A percentile compares a stretch with the other conserved stretches of the same genome.
Evolutionary conservation across 2,888 invertebrate species (phyloP).

Genomic region (Temnothorax rugatulus): DNA sequence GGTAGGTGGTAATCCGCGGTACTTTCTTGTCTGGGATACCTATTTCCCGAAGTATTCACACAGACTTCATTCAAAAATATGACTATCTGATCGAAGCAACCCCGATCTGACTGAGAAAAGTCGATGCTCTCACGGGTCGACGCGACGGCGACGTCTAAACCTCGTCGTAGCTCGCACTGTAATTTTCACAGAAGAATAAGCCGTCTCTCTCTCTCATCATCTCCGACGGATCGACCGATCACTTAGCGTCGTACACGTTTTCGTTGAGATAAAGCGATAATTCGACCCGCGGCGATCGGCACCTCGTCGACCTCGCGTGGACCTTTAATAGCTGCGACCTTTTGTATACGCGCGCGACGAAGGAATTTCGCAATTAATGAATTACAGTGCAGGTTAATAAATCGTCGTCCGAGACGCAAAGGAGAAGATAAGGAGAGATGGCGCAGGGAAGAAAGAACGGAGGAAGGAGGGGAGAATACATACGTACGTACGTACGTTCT

Average conservation of each 20-base stretch:
- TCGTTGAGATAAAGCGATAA: slow-evolving; percentile 59
- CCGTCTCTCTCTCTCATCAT: slow-evolving; percentile 34
- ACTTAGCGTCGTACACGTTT: slow-evolving; percentile 13
- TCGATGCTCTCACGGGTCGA: slow-evolving; percentile 22
- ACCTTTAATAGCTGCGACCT: slow-evolving; percentile 50
- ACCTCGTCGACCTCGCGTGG: slow-evolving; percentile 47
- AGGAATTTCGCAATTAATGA: slow-evolving; percentile 66
- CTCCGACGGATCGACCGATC: slow-evolving; percentile 35
- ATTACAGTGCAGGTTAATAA: slow-evolving; percentile 40
- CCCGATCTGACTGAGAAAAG: slow-evolving; percentile 42
- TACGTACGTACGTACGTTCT: slow-evolving; percentile 10
- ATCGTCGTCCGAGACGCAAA: background rate
- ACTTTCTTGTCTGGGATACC: slow-evolving; percentile 23
- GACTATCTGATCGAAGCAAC: slow-evolving; percentile 27
- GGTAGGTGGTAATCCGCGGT: slow-evolving; percentile 24
- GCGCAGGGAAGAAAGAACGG: background rate
- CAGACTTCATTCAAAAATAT: slow-evolving; percentile 10
- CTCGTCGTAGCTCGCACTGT: background rate
- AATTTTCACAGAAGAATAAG: slow-evolving; percentile 38
- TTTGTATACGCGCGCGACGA: slow-evolving; percentile 21
- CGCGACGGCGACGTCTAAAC: slow-evolving; percentile 12
- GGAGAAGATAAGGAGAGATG: slow-evolving; percentile 11
- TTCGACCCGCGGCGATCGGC: slow-evolving; percentile 51
- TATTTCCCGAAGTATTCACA: slow-evolving; percentile 38
- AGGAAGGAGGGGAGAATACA: background rate